Evolutionary conservation across 2,888 invertebrate genomes (phyloP).

Genomic region (Rhamphomyia laevipes): DNA sequence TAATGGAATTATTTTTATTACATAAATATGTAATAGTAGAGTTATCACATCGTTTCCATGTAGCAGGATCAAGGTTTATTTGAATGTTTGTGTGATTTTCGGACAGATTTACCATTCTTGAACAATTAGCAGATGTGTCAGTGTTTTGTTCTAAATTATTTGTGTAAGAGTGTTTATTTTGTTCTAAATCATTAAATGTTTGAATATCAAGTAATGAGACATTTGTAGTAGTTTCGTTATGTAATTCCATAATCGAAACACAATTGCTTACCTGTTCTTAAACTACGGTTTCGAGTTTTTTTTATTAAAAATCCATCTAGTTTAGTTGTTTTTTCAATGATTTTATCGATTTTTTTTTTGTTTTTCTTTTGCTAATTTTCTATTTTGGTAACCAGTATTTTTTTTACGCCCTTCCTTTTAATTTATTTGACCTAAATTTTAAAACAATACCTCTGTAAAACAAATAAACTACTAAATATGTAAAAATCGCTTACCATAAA

Average conservation of each 20-base stretch:
- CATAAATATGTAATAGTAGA: background rate
- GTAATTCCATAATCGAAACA: background rate
- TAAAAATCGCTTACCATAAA: background rate
- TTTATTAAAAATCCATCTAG: background rate
- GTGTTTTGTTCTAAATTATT: background rate
- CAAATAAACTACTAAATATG: background rate
- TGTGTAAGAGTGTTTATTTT: background rate
- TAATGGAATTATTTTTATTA: background rate
- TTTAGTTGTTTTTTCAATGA: background rate
- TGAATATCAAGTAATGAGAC: background rate
- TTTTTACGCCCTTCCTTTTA: background rate
- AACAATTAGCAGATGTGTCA: background rate
- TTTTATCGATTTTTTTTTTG: background rate
- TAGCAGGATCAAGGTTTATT: constrained; percentile 1
- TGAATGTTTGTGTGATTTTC: background rate
- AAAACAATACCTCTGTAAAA: background rate
- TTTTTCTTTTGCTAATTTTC: background rate
- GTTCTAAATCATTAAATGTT: background rate
- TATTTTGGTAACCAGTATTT: background rate
- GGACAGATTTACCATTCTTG: background rate
- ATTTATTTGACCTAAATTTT: no score
- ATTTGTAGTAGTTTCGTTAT: background rate
- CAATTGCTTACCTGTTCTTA: background rate
- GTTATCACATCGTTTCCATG: constrained; percentile 1
- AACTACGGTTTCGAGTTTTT: background rate